These are phyloP conservation scores for Cyrtonyx montezumae DNA, from an alignment of 2,113 vertebrate species.

Conservation along the genomic window DNA sequence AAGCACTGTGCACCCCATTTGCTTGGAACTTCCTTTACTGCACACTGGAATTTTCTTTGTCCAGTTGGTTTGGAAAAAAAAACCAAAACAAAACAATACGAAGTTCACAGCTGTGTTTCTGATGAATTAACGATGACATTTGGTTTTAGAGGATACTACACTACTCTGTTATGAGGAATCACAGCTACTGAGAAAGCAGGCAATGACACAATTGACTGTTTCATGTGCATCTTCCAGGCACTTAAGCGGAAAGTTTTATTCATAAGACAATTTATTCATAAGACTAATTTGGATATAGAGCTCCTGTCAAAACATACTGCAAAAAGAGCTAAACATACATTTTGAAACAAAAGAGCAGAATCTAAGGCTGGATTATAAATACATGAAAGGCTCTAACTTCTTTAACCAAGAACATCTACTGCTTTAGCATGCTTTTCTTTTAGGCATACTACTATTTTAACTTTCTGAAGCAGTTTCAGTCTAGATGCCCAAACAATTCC, in stretches of 20 bases:
- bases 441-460: neutral
- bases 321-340: neutral
- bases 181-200: constrained; percentile 38
- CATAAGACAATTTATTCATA: neutral
- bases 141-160: constrained; percentile 41
- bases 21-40: constrained; percentile 42
- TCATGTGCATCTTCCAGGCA: constrained; percentile 1
- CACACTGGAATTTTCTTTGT: constrained; percentile 54
- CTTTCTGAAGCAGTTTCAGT: neutral
- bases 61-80: constrained; percentile 9
- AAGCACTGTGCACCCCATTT: constrained; percentile 1
- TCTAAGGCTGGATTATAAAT: neutral
- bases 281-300: neutral
- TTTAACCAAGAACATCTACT: neutral
- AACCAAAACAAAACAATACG: neutral
- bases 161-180: constrained; percentile 29
- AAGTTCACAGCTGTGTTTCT: constrained; percentile 49
- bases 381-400: neutral
- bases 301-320: neutral
- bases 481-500: neutral
- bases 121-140: constrained; percentile 62
- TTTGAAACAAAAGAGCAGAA: neutral
- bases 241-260: constrained; percentile 19
- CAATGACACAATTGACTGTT: constrained; percentile 23
- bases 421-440: neutral